Percentiles rank a stretch among this genome's conserved stretches.
phyloP scores from a whole-genome alignment of 37 sponge, comb jelly and placozoan genomes.

The Axinella damicornis region DNA sequence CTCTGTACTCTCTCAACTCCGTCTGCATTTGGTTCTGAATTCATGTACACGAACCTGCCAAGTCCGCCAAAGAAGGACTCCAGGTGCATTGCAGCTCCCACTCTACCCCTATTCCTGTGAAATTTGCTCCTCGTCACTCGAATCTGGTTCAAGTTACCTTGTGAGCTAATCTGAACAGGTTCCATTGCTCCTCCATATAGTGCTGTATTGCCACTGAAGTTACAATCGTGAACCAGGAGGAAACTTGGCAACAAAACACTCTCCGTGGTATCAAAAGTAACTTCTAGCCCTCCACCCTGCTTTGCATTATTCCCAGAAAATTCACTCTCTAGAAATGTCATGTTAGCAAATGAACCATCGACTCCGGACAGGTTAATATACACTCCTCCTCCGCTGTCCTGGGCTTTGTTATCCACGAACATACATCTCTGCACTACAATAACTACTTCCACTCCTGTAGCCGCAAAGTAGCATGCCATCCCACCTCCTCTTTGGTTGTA shows the following conservation, averaged over 20 bases:
- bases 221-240: neutral
- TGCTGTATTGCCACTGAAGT: slow-evolving; percentile 9
- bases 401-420: neutral
- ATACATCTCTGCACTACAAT: neutral
- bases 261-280: neutral
- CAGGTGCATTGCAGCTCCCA: slow-evolving; percentile 24
- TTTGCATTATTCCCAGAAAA: slow-evolving; percentile 29
- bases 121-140: neutral
- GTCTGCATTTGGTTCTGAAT: no score
- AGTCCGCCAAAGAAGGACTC: neutral
- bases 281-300: slow-evolving; percentile 40
- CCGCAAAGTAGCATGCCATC: slow-evolving; percentile 22
- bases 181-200: no score
- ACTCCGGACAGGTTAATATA: neutral
- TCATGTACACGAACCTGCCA: no score
- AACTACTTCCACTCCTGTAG: neutral
- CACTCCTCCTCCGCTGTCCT: slow-evolving; percentile 37
- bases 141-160: slow-evolving; percentile 5
- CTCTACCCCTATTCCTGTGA: neutral
- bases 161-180: no score
- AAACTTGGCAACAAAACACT: neutral
- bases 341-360: neutral
- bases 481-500: slow-evolving; percentile 31
- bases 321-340: neutral
- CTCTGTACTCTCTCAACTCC: neutral